These are phyloP conservation scores for Vanessa tameamea DNA, from an alignment of 1,140 invertebrate genomes.

Conservation along the genomic window DNA sequence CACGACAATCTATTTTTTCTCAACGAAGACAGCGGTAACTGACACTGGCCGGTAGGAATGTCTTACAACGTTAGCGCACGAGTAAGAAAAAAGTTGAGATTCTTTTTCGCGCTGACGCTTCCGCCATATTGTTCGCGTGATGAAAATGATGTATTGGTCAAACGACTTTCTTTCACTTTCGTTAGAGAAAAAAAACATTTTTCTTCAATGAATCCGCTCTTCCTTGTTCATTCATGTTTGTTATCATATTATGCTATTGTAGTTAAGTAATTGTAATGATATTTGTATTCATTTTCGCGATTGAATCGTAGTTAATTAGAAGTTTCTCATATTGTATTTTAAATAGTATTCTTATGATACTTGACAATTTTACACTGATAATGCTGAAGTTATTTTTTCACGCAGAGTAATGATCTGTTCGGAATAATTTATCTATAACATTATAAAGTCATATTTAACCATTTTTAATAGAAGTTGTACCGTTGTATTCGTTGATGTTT, in stretches of 20 bases:
- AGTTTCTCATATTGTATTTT: too few relatives aligned
- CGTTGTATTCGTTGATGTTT: too few relatives aligned
- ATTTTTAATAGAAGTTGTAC: too few relatives aligned
- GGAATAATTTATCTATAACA: too few relatives aligned
- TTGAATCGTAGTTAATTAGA: too few relatives aligned
- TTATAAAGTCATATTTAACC: too few relatives aligned
- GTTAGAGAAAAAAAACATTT: constrained; percentile 53
- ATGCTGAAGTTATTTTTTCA: too few relatives aligned
- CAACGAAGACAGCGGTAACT: constrained; percentile 60
- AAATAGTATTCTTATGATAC: too few relatives aligned
- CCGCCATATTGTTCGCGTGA: constrained; percentile 72
- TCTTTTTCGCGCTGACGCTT: constrained; percentile 68
- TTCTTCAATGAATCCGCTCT: constrained; percentile 49
- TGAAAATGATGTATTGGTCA: constrained; percentile 75
- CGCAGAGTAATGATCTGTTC: too few relatives aligned
- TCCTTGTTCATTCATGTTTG: constrained; percentile 35
- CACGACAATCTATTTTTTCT: constrained; percentile 56
- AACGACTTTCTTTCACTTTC: constrained; percentile 74
- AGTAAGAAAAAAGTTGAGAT: constrained; percentile 73
- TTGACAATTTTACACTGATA: too few relatives aligned
- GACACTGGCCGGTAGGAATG: constrained; percentile 71
- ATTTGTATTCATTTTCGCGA: too few relatives aligned
- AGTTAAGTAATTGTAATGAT: too few relatives aligned
- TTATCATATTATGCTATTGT: background rate
- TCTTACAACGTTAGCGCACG: constrained; percentile 46